Conservation (phyloP, 2,888 invertebrate genomes). For the Pyrochroa serraticornis region DNA sequence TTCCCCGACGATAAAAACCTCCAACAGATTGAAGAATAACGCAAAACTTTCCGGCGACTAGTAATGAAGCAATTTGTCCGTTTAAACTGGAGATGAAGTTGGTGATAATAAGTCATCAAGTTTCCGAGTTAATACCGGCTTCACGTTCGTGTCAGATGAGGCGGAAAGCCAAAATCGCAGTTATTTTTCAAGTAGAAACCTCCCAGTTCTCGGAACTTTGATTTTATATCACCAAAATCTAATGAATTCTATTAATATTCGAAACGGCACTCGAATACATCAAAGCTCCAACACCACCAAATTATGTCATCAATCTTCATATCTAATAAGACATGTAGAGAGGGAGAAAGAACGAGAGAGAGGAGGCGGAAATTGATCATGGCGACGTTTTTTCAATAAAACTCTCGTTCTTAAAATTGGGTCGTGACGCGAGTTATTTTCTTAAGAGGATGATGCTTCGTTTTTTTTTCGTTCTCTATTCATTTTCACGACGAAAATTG, state of each 20-base stretch:
- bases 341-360: not conserved
- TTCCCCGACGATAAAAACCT: no score
- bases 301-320: not conserved
- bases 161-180: slow-evolving; percentile 7
- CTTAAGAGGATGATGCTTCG: no score
- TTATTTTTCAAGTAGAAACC: slow-evolving; percentile 5
- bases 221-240: slow-evolving; percentile 3
- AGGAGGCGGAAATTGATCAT: no score
- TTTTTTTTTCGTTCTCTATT: no score
- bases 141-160: slow-evolving; percentile 5
- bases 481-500: no score
- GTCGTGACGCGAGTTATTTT: not conserved
- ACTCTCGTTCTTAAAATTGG: not conserved
- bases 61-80: no score
- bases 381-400: no score
- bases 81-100: not conserved
- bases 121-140: slow-evolving; percentile 2
- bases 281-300: not conserved
- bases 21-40: no score
- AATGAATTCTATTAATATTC: slow-evolving; percentile 5
- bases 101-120: slow-evolving; percentile 12
- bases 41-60: no score
- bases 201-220: slow-evolving; percentile 1
- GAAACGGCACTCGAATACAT: not conserved
- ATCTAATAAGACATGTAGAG: not conserved